Conservation (phyloP, 2,797 vertebrate species). For the Cirrhinus mrigala region DNA sequence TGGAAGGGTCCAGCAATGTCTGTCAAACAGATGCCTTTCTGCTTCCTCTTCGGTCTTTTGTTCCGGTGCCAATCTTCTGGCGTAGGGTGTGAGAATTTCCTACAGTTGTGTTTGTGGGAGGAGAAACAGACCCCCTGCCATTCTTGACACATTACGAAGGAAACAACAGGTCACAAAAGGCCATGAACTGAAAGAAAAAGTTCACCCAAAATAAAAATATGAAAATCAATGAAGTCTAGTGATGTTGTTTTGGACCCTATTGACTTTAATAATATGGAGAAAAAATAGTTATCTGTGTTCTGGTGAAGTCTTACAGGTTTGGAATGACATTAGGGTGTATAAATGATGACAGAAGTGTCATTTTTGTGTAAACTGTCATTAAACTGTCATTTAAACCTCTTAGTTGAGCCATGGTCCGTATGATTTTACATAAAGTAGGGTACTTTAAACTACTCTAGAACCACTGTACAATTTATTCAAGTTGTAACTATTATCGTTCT, state of each 20-base stretch:
- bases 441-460: neutral
- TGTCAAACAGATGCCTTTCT: conserved; percentile 37
- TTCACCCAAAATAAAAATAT: neutral
- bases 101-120: conserved; percentile 31
- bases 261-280: neutral
- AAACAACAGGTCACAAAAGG: conserved; percentile 45
- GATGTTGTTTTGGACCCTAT: neutral
- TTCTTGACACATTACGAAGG: conserved; percentile 36
- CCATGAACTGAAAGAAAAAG: neutral
- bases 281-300: neutral
- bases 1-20: conserved; percentile 14
- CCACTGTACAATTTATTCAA: neutral
- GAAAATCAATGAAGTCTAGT: neutral
- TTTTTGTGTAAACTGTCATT: neutral
- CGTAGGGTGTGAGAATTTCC: conserved; percentile 53
- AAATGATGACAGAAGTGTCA: neutral
- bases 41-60: conserved; percentile 1
- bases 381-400: neutral
- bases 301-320: neutral
- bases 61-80: conserved; percentile 36
- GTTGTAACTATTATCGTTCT: neutral
- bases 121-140: conserved; percentile 28
- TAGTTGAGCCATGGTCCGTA: neutral
- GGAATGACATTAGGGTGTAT: neutral
- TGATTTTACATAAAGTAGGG: neutral